phyloP scores from a whole-genome alignment of 2,113 vertebrate genomes.

The Myxocyprinus asiaticus region DNA sequence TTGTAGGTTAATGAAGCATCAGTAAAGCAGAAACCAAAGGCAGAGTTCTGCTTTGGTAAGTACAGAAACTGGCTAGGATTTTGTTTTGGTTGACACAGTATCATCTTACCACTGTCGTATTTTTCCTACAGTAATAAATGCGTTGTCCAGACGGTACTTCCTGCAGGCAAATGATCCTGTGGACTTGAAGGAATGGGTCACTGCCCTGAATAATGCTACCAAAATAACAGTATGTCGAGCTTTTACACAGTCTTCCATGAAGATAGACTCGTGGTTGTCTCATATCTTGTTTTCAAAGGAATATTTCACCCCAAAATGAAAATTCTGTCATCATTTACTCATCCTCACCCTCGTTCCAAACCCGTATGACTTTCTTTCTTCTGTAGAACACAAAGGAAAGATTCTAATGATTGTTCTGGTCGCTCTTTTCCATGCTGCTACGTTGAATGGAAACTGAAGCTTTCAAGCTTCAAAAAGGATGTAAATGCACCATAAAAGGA shows the following conservation, averaged over 20 bases:
- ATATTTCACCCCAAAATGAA: no score
- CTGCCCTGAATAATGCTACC: conserved; percentile 92
- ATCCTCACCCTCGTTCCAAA: no score
- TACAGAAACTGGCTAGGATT: conserved; percentile 13
- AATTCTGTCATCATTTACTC: no score
- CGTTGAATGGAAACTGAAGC: no score
- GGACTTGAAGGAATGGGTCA: conserved; percentile 95
- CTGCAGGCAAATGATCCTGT: conserved; percentile 92
- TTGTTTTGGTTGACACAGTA: background rate
- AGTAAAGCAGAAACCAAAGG: conserved; percentile 92
- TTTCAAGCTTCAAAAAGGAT: no score
- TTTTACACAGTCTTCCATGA: background rate
- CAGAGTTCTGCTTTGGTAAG: conserved; percentile 95
- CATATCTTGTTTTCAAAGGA: no score
- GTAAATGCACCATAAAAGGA: no score
- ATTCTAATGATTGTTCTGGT: no score
- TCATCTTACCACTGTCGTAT: background rate
- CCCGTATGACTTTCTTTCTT: no score
- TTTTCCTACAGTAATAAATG: conserved; percentile 87
- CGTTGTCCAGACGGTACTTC: conserved; percentile 91
- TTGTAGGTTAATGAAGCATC: conserved; percentile 88
- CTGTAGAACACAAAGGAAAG: no score
- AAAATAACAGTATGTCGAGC: conserved; percentile 89
- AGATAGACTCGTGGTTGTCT: no score
- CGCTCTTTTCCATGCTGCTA: no score